A percentile compares a stretch with the other conserved stretches of the same genome.
Evolutionary conservation across 2,888 invertebrate genomes (phyloP).

Genomic region (Pycnomerus fuliginosus): DNA sequence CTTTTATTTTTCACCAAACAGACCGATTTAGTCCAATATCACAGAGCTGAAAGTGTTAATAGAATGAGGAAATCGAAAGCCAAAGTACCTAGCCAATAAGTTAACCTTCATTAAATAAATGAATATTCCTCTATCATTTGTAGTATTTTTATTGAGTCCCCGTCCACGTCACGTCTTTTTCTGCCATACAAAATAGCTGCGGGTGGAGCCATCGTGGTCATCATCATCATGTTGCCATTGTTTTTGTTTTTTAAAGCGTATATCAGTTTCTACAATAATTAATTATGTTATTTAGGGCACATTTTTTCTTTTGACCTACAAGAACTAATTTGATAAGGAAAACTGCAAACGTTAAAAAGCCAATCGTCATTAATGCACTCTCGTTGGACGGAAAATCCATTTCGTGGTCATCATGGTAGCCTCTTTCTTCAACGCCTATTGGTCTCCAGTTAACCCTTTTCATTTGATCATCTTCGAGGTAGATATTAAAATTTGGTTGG

Average conservation of each 20-base stretch:
- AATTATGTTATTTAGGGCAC: no score
- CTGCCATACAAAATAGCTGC: slow-evolving; percentile 45
- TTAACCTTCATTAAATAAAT: slow-evolving; percentile 12
- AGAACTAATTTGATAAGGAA: slow-evolving; percentile 80
- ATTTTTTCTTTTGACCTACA: slow-evolving; percentile 55
- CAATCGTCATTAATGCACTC: slow-evolving; percentile 78
- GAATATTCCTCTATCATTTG: slow-evolving; percentile 43
- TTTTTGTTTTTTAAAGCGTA: slow-evolving; percentile 64
- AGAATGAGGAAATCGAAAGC: no score
- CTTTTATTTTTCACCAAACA: no score
- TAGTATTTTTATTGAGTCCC: slow-evolving; percentile 38
- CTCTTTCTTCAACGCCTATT: slow-evolving; percentile 27
- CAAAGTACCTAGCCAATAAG: background rate
- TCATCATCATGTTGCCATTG: slow-evolving; percentile 38
- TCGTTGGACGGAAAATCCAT: slow-evolving; percentile 79
- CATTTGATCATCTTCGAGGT: slow-evolving; percentile 24
- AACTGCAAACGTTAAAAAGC: slow-evolving; percentile 82
- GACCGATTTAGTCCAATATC: no score
- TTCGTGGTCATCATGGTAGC: slow-evolving; percentile 52
- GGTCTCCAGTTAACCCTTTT: slow-evolving; percentile 29
- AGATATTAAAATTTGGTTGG: slow-evolving; percentile 8
- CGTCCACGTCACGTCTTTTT: slow-evolving; percentile 33
- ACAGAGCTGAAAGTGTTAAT: no score
- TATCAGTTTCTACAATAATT: slow-evolving; percentile 69
- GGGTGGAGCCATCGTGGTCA: slow-evolving; percentile 53